A percentile compares a stretch with the other conserved stretches of the same genome.
Evolutionary conservation across 2,797 vertebrate species (phyloP).

Genomic region (Aldrovandia affinis): DNA sequence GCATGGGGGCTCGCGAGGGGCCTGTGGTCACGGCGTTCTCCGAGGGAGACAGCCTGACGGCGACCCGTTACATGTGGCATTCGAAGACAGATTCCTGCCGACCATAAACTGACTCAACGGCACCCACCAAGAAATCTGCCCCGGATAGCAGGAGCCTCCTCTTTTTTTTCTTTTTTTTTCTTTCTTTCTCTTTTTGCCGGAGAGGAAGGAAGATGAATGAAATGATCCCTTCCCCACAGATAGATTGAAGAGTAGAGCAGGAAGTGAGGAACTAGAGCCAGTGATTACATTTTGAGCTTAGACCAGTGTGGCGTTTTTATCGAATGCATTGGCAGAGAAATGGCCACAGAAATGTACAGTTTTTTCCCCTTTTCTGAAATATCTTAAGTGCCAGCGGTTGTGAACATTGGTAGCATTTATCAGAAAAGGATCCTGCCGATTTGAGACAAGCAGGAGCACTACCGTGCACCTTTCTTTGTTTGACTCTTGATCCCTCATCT

Average conservation of each 20-base stretch:
- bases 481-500: not conserved
- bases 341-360: not conserved
- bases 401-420: constrained; percentile 43
- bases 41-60: constrained; percentile 55
- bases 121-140: constrained; percentile 16
- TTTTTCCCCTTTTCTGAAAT: not conserved
- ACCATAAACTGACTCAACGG: constrained; percentile 26
- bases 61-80: constrained; percentile 44
- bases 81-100: constrained; percentile 40
- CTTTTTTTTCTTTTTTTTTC: not conserved
- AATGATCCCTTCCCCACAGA: constrained; percentile 39
- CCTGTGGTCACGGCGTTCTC: constrained; percentile 42
- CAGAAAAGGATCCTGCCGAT: constrained; percentile 39
- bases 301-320: not conserved
- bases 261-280: constrained; percentile 47
- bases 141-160: not conserved
- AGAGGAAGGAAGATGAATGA: constrained; percentile 36
- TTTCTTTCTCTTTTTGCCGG: constrained; percentile 12
- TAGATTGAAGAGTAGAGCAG: constrained; percentile 43
- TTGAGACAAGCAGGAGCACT: constrained; percentile 29
- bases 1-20: constrained; percentile 14
- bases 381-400: constrained; percentile 23
- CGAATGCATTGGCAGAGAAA: not conserved
- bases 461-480: not conserved
- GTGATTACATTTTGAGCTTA: not conserved